A percentile compares a stretch with the other conserved stretches of the same genome.
Conservation (phyloP, 2,888 invertebrate species). For the Melanostoma scalare region DNA sequence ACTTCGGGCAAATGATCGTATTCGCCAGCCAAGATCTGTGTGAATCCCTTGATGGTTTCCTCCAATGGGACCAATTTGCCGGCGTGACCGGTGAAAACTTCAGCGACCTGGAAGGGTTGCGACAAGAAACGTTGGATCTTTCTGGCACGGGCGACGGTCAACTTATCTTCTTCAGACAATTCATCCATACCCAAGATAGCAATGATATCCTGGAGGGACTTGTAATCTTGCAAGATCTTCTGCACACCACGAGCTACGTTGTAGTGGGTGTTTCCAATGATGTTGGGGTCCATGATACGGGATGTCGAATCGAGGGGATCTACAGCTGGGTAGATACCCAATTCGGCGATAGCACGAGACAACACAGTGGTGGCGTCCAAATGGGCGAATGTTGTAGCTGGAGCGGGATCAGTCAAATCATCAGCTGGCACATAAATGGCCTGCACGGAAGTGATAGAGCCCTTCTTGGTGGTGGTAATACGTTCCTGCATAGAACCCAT, state of each 20-base stretch:
- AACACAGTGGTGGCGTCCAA: slow-evolving; percentile 97
- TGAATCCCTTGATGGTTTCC: slow-evolving; percentile 95
- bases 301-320: slow-evolving; percentile 97
- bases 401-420: slow-evolving; percentile 97
- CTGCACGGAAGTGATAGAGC: slow-evolving; percentile 97
- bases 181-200: slow-evolving; percentile 97
- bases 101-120: slow-evolving; percentile 96
- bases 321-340: slow-evolving; percentile 97
- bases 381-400: slow-evolving; percentile 97
- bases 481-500: slow-evolving; percentile 99
- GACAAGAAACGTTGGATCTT: slow-evolving; percentile 97
- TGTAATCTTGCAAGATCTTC: slow-evolving; percentile 93
- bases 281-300: slow-evolving; percentile 96
- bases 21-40: slow-evolving; percentile 91
- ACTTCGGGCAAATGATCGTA: slow-evolving; percentile 96
- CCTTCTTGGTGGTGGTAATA: slow-evolving; percentile 96
- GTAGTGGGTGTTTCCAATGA: slow-evolving; percentile 95
- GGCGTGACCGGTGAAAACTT: slow-evolving; percentile 95
- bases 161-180: slow-evolving; percentile 96
- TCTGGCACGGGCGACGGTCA: slow-evolving; percentile 95
- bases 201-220: slow-evolving; percentile 93
- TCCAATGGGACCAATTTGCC: slow-evolving; percentile 94
- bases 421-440: slow-evolving; percentile 98
- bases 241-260: slow-evolving; percentile 94
- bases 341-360: slow-evolving; percentile 95